Conservation (phyloP, 1,140 invertebrate genomes). For the Ostrea edulis region DNA sequence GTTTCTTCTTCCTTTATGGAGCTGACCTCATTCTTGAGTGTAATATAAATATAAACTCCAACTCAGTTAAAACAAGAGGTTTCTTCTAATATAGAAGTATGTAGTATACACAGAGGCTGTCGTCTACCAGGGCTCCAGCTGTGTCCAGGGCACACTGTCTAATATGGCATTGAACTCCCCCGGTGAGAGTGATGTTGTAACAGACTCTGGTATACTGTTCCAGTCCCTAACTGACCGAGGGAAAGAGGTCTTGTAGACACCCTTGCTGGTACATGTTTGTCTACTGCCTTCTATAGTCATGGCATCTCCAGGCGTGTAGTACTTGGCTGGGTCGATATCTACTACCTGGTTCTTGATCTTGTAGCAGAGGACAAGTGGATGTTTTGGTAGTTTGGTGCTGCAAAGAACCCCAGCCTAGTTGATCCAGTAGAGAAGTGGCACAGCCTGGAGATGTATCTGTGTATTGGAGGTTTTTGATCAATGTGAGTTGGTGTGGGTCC, state of each 20-base stretch:
- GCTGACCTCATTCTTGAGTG: no score
- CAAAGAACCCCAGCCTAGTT: no score
- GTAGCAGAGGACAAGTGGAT: neutral
- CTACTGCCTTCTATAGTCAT: neutral
- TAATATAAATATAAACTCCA: no score
- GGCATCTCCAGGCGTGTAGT: no score
- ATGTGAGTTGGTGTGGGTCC: neutral
- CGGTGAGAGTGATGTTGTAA: neutral
- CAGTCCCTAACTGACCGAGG: no score
- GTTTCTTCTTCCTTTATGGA: no score
- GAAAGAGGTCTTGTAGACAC: no score
- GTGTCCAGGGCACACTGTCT: neutral
- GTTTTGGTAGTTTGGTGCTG: neutral
- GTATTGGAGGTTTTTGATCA: neutral
- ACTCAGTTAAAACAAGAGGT: neutral
- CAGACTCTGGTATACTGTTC: neutral
- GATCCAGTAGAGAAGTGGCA: no score
- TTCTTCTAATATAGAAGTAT: neutral
- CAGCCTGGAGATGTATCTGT: neutral
- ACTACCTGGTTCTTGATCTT: no score
- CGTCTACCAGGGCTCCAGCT: neutral
- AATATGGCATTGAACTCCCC: neutral
- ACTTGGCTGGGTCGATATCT: no score
- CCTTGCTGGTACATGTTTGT: no score
- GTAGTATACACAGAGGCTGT: neutral